Evolutionary conservation across 2,888 invertebrate species (phyloP).

Genomic region (Drosophila glabriapex): DNA sequence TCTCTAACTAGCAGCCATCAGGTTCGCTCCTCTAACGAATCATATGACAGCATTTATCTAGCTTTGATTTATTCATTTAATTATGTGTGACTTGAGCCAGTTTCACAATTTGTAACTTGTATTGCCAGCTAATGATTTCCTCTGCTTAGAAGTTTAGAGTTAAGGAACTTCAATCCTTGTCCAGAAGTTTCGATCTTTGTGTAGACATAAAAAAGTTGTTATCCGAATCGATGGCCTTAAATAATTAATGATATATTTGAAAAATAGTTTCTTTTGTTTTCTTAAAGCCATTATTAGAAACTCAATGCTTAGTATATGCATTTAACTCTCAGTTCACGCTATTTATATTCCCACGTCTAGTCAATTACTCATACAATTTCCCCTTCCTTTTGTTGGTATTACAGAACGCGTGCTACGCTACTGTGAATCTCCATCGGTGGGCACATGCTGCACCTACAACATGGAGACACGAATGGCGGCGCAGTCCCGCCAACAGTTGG

Average conservation of each 20-base stretch:
- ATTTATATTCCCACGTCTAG: neutral
- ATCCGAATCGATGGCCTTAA: neutral
- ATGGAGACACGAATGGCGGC: slow-evolving; percentile 89
- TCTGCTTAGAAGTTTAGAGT: neutral
- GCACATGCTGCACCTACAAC: slow-evolving; percentile 87
- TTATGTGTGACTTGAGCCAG: neutral
- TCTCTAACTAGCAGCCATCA: slow-evolving; percentile 1
- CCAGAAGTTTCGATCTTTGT: neutral
- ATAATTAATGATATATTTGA: neutral
- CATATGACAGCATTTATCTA: neutral
- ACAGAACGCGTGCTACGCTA: slow-evolving; percentile 84
- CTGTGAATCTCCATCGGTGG: slow-evolving; percentile 86
- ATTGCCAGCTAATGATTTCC: neutral
- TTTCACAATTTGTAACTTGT: neutral
- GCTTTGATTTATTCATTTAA: neutral
- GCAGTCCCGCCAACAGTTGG: slow-evolving; percentile 90
- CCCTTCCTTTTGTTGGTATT: slow-evolving; percentile 13
- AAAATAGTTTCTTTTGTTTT: neutral
- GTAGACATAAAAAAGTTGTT: neutral
- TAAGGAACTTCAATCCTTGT: neutral
- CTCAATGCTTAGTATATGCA: neutral
- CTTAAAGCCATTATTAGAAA: neutral
- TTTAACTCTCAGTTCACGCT: neutral
- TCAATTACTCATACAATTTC: neutral
- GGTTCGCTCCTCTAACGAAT: neutral